Percentiles rank a stretch among this genome's conserved stretches.
Conservation (phyloP, 2,113 vertebrate species). For the Pampusana beccarii region DNA sequence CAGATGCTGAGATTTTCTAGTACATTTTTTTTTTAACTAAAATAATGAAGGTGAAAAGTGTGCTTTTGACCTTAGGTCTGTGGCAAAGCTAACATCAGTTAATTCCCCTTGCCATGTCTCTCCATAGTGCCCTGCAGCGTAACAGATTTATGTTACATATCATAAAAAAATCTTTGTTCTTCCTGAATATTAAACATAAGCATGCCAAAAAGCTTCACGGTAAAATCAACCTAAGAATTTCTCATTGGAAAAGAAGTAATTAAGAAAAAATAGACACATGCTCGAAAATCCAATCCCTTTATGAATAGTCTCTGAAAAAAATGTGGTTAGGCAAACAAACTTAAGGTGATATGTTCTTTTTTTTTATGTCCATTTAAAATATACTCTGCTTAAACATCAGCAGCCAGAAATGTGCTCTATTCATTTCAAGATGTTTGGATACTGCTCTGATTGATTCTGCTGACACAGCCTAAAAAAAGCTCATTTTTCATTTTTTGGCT, state of each 20-base stretch:
- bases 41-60: background rate
- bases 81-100: background rate
- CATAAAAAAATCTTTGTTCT: background rate
- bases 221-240: background rate
- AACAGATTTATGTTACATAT: background rate
- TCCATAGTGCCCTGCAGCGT: background rate
- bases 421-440: constrained; percentile 26
- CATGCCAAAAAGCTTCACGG: background rate
- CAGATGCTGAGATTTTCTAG: background rate
- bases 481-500: constrained; percentile 49
- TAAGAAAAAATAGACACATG: background rate
- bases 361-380: background rate
- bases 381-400: background rate
- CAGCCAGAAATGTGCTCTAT: background rate
- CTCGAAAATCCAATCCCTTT: rapidly evolving
- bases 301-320: background rate
- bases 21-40: background rate
- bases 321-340: background rate
- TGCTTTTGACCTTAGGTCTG: background rate
- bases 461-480: constrained; percentile 30
- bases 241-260: background rate
- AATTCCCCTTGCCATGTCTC: background rate
- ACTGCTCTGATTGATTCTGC: constrained; percentile 32
- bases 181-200: background rate
- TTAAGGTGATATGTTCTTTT: background rate